A percentile compares a stretch with the other conserved stretches of the same genome.
phyloP scores from a whole-genome alignment of 2,888 invertebrate species.

The Athalia circularis region DNA sequence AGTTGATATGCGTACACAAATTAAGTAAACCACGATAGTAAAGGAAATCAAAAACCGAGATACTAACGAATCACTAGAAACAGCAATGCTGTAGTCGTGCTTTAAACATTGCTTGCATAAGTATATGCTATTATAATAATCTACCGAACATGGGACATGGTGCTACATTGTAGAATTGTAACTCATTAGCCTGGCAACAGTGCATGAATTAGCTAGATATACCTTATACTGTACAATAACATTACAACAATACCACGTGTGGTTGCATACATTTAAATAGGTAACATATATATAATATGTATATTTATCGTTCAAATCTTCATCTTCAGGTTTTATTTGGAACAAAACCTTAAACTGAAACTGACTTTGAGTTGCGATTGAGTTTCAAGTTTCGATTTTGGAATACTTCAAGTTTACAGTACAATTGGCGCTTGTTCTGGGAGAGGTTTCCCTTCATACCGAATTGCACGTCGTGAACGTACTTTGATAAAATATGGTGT shows the following conservation, averaged over 20 bases:
- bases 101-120: slow-evolving; percentile 2
- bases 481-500: not conserved
- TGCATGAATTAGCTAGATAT: slow-evolving; percentile 53
- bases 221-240: slow-evolving; percentile 64
- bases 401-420: not conserved
- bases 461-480: not conserved
- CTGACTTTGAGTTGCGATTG: not conserved
- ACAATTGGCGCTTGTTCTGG: not conserved
- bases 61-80: not conserved
- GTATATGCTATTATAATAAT: slow-evolving; percentile 19
- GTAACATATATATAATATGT: slow-evolving; percentile 37
- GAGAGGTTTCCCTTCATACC: not conserved
- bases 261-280: slow-evolving; percentile 52
- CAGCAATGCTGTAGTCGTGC: not conserved
- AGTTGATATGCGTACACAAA: slow-evolving; percentile 30
- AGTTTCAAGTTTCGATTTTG: not conserved
- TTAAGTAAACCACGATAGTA: not conserved
- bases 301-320: slow-evolving; percentile 19
- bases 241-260: slow-evolving; percentile 63
- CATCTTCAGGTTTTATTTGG: not conserved
- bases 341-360: slow-evolving; percentile 1
- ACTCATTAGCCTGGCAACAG: slow-evolving; percentile 54
- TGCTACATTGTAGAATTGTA: slow-evolving; percentile 56
- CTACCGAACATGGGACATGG: slow-evolving; percentile 60
- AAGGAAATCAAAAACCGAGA: not conserved